phyloP scores from a whole-genome alignment of 2,113 vertebrate genomes.

The Hippocampus guttulatus region DNA sequence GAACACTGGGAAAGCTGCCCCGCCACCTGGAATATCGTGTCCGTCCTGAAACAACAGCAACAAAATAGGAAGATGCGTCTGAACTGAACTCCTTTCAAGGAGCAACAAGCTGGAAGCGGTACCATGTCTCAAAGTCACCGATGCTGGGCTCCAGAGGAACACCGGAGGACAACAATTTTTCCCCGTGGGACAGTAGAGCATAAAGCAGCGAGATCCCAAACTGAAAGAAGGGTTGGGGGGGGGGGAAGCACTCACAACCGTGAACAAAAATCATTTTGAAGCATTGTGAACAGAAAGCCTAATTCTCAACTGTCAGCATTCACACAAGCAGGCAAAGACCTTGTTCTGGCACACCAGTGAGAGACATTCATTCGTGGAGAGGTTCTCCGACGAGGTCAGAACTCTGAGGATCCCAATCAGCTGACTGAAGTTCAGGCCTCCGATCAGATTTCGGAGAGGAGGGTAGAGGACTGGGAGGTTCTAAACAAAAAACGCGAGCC shows the following conservation, averaged over 20 bases:
- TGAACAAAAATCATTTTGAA: background rate
- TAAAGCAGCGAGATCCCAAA: slow-evolving; percentile 95
- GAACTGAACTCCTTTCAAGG: background rate
- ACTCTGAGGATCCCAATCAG: slow-evolving; percentile 80
- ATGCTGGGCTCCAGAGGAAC: slow-evolving; percentile 71
- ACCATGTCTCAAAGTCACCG: slow-evolving; percentile 85
- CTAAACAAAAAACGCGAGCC: slow-evolving; percentile 52
- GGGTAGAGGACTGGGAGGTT: slow-evolving; percentile 82
- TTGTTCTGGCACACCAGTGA: slow-evolving; percentile 85
- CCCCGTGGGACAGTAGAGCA: slow-evolving; percentile 84
- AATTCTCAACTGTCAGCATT: background rate
- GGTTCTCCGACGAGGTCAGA: slow-evolving; percentile 66
- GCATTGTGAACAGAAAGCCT: background rate
- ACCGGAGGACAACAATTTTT: slow-evolving; percentile 80
- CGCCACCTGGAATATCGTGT: slow-evolving; percentile 84
- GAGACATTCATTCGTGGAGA: slow-evolving; percentile 61
- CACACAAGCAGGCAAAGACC: slow-evolving; percentile 60
- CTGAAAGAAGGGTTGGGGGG: slow-evolving; percentile 61
- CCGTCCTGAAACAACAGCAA: slow-evolving; percentile 71
- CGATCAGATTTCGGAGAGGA: slow-evolving; percentile 75
- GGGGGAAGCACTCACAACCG: background rate
- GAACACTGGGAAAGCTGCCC: slow-evolving; percentile 81
- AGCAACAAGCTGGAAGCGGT: slow-evolving; percentile 4
- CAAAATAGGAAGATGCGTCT: background rate
- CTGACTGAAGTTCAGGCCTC: slow-evolving; percentile 79